phyloP scores from a whole-genome alignment of 2,888 invertebrate species.

The Sisyra terminalis region DNA sequence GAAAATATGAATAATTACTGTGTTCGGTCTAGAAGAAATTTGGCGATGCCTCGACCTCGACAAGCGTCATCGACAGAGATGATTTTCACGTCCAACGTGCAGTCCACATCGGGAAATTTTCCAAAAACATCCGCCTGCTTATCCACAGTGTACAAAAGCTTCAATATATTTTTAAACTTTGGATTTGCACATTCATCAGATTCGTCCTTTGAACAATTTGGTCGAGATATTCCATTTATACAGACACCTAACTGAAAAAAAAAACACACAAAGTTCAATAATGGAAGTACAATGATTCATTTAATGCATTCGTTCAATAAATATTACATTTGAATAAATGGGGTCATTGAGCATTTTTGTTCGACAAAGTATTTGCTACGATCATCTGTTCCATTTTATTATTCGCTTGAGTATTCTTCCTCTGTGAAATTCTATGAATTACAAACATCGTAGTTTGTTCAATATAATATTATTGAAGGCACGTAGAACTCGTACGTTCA shows the following conservation, averaged over 20 bases:
- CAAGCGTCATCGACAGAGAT: conserved; percentile 47
- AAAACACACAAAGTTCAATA: conserved; percentile 4
- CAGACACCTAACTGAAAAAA: conserved; percentile 20
- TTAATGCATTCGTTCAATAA: too few relatives aligned
- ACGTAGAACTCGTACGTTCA: too few relatives aligned
- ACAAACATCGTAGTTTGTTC: too few relatives aligned
- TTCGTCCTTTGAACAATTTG: conserved; percentile 26
- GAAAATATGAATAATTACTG: conserved; percentile 32
- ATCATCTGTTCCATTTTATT: too few relatives aligned
- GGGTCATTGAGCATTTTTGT: too few relatives aligned
- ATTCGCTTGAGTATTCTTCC: too few relatives aligned
- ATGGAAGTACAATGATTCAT: too few relatives aligned
- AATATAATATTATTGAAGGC: too few relatives aligned
- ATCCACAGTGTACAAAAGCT: conserved; percentile 39
- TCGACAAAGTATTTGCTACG: too few relatives aligned
- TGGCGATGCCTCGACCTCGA: conserved; percentile 50
- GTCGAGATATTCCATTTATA: conserved; percentile 21
- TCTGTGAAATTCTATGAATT: too few relatives aligned
- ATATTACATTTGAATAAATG: too few relatives aligned
- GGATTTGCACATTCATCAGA: conserved; percentile 35
- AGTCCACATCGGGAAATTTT: conserved; percentile 35
- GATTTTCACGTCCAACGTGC: conserved; percentile 43
- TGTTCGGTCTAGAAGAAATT: conserved; percentile 38
- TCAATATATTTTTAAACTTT: conserved; percentile 47
- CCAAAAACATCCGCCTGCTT: conserved; percentile 35